These are phyloP conservation scores for Potamarius usumacintae DNA, from an alignment of 2,113 vertebrate species.

Conservation along the genomic window DNA sequence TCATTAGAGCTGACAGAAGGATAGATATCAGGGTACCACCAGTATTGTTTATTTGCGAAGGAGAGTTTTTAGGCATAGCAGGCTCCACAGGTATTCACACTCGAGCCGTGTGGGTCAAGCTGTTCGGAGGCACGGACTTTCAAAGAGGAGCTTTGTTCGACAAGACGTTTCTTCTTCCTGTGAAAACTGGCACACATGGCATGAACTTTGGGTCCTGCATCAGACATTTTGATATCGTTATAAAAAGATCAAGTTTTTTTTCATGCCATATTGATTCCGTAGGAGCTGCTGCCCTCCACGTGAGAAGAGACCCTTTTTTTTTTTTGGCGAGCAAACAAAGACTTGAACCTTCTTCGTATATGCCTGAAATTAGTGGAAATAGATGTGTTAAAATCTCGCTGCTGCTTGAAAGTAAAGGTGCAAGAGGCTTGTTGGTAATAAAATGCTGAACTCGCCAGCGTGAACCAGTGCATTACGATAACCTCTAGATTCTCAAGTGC, in stretches of 20 bases:
- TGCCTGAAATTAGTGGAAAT: constrained; percentile 21
- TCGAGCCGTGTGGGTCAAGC: not conserved
- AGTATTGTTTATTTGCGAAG: not conserved
- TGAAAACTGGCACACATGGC: not conserved
- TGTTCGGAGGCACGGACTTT: not conserved
- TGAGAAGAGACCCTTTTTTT: not conserved
- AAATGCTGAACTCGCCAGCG: not conserved
- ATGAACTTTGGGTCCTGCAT: not conserved
- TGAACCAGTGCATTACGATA: not conserved
- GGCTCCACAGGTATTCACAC: not conserved
- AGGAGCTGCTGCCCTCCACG: constrained; percentile 10
- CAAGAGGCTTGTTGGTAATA: constrained; percentile 26
- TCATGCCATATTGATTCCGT: constrained; percentile 19
- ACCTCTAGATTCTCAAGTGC: constrained; percentile 45
- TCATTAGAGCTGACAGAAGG: constrained; percentile 43
- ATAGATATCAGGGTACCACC: constrained; percentile 41
- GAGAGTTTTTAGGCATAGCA: not conserved
- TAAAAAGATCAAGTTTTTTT: constrained; percentile 36
- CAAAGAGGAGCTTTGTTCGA: not conserved
- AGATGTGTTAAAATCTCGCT: not conserved
- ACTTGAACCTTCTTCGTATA: not conserved
- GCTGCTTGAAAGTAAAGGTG: constrained; percentile 1
- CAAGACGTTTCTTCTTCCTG: not conserved
- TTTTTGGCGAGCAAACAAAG: constrained; percentile 12
- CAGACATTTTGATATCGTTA: not conserved